Conservation (phyloP, 2,797 vertebrate genomes). For the Chelon labrosus region DNA sequence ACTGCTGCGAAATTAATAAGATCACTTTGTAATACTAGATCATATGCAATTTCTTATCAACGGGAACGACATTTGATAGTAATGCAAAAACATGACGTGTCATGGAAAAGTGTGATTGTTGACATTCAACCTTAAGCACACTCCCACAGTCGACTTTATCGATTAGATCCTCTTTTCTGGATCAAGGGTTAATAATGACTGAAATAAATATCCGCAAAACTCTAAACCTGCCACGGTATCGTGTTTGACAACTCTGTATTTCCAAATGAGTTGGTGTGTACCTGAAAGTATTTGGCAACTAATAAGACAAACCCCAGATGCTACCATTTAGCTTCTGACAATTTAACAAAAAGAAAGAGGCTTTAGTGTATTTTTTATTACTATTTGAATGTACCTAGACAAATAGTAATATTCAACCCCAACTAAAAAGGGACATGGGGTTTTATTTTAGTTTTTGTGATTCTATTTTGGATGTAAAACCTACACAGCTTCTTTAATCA, state of each 20-base stretch:
- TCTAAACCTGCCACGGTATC: background rate
- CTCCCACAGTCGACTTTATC: background rate
- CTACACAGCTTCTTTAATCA: background rate
- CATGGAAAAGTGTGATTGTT: background rate
- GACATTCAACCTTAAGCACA: background rate
- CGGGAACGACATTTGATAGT: background rate
- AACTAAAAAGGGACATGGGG: background rate
- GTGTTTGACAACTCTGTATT: background rate
- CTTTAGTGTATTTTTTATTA: background rate
- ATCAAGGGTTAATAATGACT: slow-evolving; percentile 7
- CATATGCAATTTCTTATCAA: background rate
- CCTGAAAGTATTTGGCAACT: background rate
- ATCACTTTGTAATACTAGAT: slow-evolving; percentile 4
- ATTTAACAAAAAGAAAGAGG: background rate
- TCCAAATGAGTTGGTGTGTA: background rate
- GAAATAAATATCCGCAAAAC: background rate
- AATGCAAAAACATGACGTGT: slow-evolving; percentile 7
- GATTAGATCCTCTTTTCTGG: background rate
- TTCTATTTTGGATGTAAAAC: background rate
- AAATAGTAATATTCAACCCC: background rate
- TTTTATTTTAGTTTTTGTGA: background rate
- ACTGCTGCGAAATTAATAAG: background rate
- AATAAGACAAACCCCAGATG: background rate
- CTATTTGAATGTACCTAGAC: background rate
- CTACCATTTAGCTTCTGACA: background rate